These are phyloP conservation scores for Halcyon senegalensis DNA, from an alignment of 2,113 vertebrate species.

Conservation along the genomic window DNA sequence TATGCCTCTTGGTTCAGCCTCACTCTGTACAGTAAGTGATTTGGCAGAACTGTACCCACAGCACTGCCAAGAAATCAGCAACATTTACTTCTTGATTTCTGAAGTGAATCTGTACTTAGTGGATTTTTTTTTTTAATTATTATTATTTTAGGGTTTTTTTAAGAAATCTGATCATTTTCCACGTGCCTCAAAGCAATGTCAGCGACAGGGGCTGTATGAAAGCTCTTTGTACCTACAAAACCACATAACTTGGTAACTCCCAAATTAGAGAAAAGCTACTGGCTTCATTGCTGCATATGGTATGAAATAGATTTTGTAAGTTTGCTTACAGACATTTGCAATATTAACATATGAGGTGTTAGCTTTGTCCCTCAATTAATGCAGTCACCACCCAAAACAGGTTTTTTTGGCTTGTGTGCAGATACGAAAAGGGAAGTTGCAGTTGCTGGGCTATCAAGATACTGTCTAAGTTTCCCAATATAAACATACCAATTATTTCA, in stretches of 20 bases:
- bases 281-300: background rate
- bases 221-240: background rate
- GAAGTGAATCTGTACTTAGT: conserved; percentile 10
- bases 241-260: background rate
- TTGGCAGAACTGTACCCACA: background rate
- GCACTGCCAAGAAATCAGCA: conserved; percentile 49
- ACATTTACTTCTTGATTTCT: conserved; percentile 40
- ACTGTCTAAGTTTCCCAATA: background rate
- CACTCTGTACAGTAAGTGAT: conserved; percentile 11
- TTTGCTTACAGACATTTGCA: background rate
- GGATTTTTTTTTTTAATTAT: background rate
- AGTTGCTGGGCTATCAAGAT: background rate
- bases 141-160: background rate
- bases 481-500: background rate
- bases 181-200: background rate
- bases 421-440: background rate
- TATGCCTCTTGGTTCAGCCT: conserved; percentile 42
- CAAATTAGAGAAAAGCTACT: background rate
- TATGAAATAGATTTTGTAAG: background rate
- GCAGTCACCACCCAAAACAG: background rate
- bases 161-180: background rate
- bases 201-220: background rate
- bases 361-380: background rate
- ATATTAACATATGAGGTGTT: background rate
- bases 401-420: background rate